Conservation (phyloP, 1,140 invertebrate genomes). For the Camponotus floridanus region DNA sequence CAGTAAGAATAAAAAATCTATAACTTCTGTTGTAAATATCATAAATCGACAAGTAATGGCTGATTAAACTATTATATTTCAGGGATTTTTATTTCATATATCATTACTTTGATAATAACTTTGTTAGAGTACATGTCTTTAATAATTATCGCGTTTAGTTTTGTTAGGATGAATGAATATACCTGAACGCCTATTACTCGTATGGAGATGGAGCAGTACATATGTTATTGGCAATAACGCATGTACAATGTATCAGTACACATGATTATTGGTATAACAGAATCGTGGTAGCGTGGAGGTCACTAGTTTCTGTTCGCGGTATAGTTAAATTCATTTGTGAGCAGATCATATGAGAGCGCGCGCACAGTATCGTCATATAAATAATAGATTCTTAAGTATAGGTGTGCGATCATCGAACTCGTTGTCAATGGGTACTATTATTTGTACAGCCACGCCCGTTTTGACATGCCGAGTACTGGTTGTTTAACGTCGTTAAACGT, state of each 20-base stretch:
- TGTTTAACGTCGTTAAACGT: slow-evolving; percentile 72
- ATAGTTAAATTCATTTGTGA: slow-evolving; percentile 68
- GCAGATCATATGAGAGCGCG: slow-evolving; percentile 58
- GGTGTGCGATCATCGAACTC: slow-evolving; percentile 69
- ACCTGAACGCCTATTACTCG: slow-evolving; percentile 49
- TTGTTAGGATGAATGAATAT: slow-evolving; percentile 35
- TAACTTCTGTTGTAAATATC: slow-evolving; percentile 46
- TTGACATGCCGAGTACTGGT: slow-evolving; percentile 69
- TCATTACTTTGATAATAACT: slow-evolving; percentile 42
- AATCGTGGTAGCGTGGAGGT: slow-evolving; percentile 63
- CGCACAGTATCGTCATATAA: slow-evolving; percentile 68
- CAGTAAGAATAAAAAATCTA: not conserved
- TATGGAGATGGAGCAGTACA: slow-evolving; percentile 72
- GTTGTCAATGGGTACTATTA: slow-evolving; percentile 68
- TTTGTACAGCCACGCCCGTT: slow-evolving; percentile 72
- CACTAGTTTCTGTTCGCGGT: slow-evolving; percentile 67
- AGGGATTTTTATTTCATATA: slow-evolving; percentile 47
- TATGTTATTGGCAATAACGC: slow-evolving; percentile 70
- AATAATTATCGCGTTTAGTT: slow-evolving; percentile 31
- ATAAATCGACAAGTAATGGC: slow-evolving; percentile 2
- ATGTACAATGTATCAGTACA: slow-evolving; percentile 69
- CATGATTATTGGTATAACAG: slow-evolving; percentile 66
- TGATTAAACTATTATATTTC: slow-evolving; percentile 36
- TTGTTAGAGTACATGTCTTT: slow-evolving; percentile 23
- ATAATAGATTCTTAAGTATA: slow-evolving; percentile 72